These are phyloP conservation scores for Apis cerana DNA, from an alignment of 1,140 invertebrate genomes.

Conservation along the genomic window DNA sequence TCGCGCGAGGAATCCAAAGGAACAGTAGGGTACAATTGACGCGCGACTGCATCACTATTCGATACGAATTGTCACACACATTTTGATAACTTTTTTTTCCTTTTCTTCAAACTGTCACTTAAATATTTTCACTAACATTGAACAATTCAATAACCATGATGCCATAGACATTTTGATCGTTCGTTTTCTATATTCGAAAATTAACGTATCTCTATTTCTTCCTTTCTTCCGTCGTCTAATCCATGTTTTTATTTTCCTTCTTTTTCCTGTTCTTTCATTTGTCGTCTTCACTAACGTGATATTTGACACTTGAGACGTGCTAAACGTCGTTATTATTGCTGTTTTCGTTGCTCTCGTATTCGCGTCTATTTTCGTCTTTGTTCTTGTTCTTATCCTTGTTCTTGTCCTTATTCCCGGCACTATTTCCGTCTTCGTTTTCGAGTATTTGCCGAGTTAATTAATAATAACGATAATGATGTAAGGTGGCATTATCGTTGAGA, in stretches of 20 bases:
- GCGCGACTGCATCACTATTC: constrained; percentile 35
- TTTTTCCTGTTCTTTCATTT: not conserved
- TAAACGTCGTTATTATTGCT: not conserved
- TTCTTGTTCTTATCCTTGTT: not conserved
- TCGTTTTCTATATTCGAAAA: too few species aligned
- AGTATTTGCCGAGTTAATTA: not conserved
- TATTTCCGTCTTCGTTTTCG: not conserved
- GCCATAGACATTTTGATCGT: too few species aligned
- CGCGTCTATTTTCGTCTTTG: not conserved
- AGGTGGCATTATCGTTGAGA: not conserved
- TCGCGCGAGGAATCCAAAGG: constrained; percentile 37
- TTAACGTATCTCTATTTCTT: too few species aligned
- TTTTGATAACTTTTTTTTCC: too few species aligned
- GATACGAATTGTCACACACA: constrained; percentile 52
- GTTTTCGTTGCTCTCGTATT: not conserved
- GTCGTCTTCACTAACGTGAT: not conserved
- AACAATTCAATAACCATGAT: not conserved
- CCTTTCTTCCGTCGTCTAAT: not conserved
- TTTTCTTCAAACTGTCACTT: not conserved
- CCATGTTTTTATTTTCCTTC: too few species aligned
- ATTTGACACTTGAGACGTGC: too few species aligned
- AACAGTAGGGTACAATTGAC: constrained; percentile 43
- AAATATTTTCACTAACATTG: not conserved
- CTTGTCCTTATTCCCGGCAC: not conserved
- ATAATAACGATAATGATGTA: not conserved